Evolutionary conservation across 1,140 invertebrate species (phyloP), one percentile per base, ranked within the genome.

Genomic region (Lasioglossum albipes): DNA sequence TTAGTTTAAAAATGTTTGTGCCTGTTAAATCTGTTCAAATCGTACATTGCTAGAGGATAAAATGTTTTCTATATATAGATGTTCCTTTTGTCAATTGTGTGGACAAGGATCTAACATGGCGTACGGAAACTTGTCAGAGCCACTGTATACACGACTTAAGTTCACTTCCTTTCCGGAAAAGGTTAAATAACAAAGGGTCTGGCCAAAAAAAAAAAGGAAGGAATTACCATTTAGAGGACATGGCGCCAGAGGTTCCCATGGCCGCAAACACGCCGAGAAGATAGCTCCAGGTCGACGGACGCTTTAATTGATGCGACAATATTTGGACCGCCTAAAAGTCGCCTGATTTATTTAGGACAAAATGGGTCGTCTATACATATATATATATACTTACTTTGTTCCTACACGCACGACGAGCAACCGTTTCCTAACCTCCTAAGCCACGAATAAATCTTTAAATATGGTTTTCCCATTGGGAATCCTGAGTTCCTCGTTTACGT

Each of bases 221-320:
- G 54, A 76, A 67, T 64, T 69, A 70, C 41, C 73, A 16, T 74
- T 69, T 22, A 5, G 36, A 13, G 22, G 22, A 67, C 59, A 49
- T 66, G 76, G 79, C 77, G 84, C 80, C 81, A 74, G 66, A 36
- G 2, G 69, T 49, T 73, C 45, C 36, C 64, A 82, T 27, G 22
- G 42, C 57, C 67, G 57, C 77, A 71, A 83, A 79, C 54, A 54
- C 68, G 57, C 61, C 70, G 71, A 57, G 54, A 59, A 31, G 74
- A 67, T 66, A 68, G 68, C 61, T 67, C 27, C 31, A 49, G 36
- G 69, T 74, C 83, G 75, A 81, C 81, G 82, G 74, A 68, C 59
- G 78, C 62, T 88, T 90, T 91, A 91, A 91, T 91, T 91, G 89
- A 90, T 90, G 87, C 84, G 90, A 91, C 89, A 91, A 91, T 91